Evolutionary conservation across 2,888 invertebrate genomes (phyloP).

Genomic region (Eledona agricola): DNA sequence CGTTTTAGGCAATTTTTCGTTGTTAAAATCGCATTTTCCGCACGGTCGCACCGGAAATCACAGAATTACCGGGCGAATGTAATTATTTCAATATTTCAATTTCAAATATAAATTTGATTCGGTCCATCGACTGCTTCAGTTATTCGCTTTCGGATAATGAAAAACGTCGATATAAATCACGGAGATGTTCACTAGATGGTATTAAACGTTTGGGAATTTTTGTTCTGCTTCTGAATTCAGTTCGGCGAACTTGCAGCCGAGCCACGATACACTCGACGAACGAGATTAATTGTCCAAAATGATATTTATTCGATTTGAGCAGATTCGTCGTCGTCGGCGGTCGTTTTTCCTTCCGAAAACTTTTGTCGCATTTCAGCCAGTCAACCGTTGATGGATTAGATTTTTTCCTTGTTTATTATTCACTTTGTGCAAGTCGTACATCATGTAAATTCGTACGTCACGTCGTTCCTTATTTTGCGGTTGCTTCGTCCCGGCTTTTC

Average conservation of each 20-base stretch:
- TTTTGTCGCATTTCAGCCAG: constrained; percentile 38
- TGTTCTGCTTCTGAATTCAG: constrained; percentile 27
- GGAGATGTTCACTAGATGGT: constrained; percentile 44
- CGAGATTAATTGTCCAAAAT: constrained; percentile 9
- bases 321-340: too few relatives aligned
- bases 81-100: constrained; percentile 54
- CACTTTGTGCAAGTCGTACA: constrained; percentile 41
- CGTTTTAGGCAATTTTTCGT: constrained; percentile 25
- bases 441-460: constrained; percentile 42
- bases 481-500: constrained; percentile 22
- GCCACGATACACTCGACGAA: neutral
- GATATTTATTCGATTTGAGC: constrained; percentile 13
- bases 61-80: constrained; percentile 39
- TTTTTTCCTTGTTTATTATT: constrained; percentile 40
- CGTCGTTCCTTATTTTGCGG: constrained; percentile 32
- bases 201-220: constrained; percentile 46
- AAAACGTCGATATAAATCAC: constrained; percentile 56
- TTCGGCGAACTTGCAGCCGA: constrained; percentile 25
- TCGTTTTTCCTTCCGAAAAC: constrained; percentile 28
- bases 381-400: constrained; percentile 40
- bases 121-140: constrained; percentile 49
- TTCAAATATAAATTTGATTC: constrained; percentile 53
- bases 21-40: constrained; percentile 33
- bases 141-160: constrained; percentile 51
- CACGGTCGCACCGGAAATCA: constrained; percentile 25